phyloP scores from a whole-genome alignment of 2,888 invertebrate genomes.

The Drosophila quasianomalipes region DNA sequence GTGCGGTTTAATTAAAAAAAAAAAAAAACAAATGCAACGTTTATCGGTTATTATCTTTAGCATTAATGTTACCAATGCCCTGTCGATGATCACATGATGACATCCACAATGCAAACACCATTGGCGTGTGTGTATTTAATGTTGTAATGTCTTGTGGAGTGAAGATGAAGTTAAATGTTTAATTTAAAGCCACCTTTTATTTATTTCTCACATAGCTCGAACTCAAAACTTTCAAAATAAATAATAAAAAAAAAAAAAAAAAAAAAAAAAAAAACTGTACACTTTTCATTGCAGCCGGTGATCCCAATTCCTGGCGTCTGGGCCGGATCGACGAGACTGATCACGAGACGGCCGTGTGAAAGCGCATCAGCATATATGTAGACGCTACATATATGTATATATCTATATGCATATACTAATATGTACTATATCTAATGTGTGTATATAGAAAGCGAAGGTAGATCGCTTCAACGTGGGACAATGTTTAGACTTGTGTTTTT shows the following conservation, averaged over 20 bases:
- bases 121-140: neutral
- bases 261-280: neutral
- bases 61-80: slow-evolving; percentile 1
- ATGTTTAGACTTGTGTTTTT: slow-evolving; percentile 82
- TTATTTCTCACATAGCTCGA: slow-evolving; percentile 12
- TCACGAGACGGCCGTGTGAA: slow-evolving; percentile 92
- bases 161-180: neutral
- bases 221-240: slow-evolving; percentile 3
- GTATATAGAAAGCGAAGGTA: slow-evolving; percentile 4
- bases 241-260: neutral
- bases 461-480: slow-evolving; percentile 30
- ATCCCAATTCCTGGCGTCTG: slow-evolving; percentile 92
- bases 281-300: slow-evolving; percentile 87
- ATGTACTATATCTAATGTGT: slow-evolving; percentile 5
- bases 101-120: slow-evolving; percentile 5
- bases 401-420: slow-evolving; percentile 20
- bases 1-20: slow-evolving; percentile 29
- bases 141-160: slow-evolving; percentile 5
- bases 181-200: slow-evolving; percentile 10
- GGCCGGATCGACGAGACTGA: slow-evolving; percentile 93
- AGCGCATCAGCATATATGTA: slow-evolving; percentile 41
- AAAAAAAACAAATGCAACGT: neutral
- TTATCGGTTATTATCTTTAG: slow-evolving; percentile 1
- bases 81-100: neutral
- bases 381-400: slow-evolving; percentile 2